These are phyloP conservation scores for Caranx ignobilis DNA, from an alignment of 2,113 vertebrate genomes.

Conservation along the genomic window DNA sequence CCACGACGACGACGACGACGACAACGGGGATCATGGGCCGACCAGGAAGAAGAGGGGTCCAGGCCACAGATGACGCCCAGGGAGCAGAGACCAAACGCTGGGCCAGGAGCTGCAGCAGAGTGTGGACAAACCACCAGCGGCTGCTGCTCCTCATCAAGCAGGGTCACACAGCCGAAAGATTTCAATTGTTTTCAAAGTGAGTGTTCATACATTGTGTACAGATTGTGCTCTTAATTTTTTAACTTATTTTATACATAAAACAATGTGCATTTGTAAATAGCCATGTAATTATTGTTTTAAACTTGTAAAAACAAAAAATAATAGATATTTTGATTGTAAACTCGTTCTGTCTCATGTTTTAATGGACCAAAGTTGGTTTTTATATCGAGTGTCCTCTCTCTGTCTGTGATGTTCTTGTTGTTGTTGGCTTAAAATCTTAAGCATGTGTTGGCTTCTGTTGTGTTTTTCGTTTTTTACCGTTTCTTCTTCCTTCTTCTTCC, in stretches of 20 bases:
- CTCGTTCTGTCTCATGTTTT: conserved; percentile 93
- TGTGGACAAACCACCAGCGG: conserved; percentile 11
- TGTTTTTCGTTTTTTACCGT: conserved; percentile 48
- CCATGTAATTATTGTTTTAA: conserved; percentile 97
- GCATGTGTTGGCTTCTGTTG: conserved; percentile 88
- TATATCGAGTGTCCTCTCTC: conserved; percentile 85
- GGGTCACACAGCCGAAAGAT: conserved; percentile 65
- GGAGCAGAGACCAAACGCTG: conserved; percentile 57
- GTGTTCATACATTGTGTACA: conserved; percentile 92
- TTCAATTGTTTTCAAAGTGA: conserved; percentile 75
- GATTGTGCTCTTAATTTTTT: conserved; percentile 96
- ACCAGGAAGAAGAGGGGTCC: conserved; percentile 6
- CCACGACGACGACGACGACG: no score
- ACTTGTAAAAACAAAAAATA: conserved; percentile 90
- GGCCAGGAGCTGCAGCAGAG: conserved; percentile 79
- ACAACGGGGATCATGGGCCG: background rate
- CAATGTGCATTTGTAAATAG: conserved; percentile 98
- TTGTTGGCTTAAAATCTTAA: conserved; percentile 86
- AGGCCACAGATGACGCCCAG: conserved; percentile 45
- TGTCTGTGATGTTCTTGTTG: conserved; percentile 79
- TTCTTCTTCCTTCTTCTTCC: conserved; percentile 47
- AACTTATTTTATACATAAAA: conserved; percentile 99
- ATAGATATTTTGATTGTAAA: conserved; percentile 98
- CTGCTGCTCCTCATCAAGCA: conserved; percentile 50
- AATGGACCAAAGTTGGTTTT: conserved; percentile 97